phyloP scores from a whole-genome alignment of 2,888 invertebrate genomes.

The Drosophila percnosoma region DNA sequence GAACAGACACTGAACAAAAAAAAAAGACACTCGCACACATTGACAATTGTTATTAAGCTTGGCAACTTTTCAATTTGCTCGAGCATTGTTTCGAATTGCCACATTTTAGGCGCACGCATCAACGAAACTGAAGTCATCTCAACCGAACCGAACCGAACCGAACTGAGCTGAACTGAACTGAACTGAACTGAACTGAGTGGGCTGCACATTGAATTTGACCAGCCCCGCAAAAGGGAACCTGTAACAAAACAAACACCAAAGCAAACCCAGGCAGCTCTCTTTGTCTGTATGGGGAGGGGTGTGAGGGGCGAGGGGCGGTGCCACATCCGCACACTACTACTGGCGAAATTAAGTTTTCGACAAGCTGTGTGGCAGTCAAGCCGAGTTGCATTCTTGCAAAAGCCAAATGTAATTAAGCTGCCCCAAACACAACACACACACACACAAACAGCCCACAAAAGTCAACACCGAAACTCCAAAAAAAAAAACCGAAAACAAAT shows the following conservation, averaged over 20 bases:
- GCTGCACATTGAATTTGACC: slow-evolving; percentile 56
- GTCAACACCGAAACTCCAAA: slow-evolving; percentile 16
- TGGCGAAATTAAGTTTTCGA: slow-evolving; percentile 53
- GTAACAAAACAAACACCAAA: slow-evolving; percentile 16
- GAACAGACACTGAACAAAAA: neutral
- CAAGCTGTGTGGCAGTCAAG: slow-evolving; percentile 18
- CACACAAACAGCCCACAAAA: slow-evolving; percentile 13
- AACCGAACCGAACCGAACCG: neutral
- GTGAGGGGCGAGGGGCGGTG: neutral
- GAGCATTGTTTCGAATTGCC: slow-evolving; percentile 30
- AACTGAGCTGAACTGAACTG: neutral
- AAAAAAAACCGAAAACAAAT: neutral
- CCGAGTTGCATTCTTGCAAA: slow-evolving; percentile 73
- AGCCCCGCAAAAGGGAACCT: slow-evolving; percentile 18
- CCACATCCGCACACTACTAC: slow-evolving; percentile 42
- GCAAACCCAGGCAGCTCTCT: neutral
- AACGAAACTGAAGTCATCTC: slow-evolving; percentile 10
- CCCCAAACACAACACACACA: slow-evolving; percentile 36
- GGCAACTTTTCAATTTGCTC: slow-evolving; percentile 70
- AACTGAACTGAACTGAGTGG: neutral
- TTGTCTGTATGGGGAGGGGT: neutral
- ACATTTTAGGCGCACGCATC: slow-evolving; percentile 48
- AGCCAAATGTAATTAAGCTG: slow-evolving; percentile 78
- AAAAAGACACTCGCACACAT: neutral
- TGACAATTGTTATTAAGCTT: slow-evolving; percentile 34